A percentile compares a stretch with the other conserved stretches of the same genome.
Conservation (phyloP, 2,797 vertebrate species). For the Chelmon rostratus region DNA sequence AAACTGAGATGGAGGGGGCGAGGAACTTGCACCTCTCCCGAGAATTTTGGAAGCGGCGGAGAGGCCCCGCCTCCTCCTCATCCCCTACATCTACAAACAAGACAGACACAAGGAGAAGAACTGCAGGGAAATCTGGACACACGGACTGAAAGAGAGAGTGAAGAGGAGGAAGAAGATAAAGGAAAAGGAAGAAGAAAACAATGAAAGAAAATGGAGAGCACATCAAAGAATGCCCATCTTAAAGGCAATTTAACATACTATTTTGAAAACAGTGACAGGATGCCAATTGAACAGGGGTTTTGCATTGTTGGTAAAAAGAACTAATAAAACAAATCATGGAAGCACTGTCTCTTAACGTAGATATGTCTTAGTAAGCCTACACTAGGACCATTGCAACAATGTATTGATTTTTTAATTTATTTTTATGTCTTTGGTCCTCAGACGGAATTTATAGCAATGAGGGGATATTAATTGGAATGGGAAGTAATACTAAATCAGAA, state of each 20-base stretch:
- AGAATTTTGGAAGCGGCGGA: constrained; percentile 89
- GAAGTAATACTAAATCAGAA: neutral
- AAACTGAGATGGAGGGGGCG: constrained; percentile 96
- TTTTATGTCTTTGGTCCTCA: neutral
- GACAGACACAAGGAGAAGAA: constrained; percentile 92
- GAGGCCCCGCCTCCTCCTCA: constrained; percentile 94
- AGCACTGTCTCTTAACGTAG: neutral
- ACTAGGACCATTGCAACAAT: neutral
- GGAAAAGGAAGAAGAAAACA: constrained; percentile 29
- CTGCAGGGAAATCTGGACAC: constrained; percentile 93
- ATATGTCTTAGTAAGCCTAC: neutral
- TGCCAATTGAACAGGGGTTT: neutral
- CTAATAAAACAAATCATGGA: neutral
- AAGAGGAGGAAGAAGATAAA: constrained; percentile 45
- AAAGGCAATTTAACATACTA: constrained; percentile 18
- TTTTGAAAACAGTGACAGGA: neutral
- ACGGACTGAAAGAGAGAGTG: constrained; percentile 72
- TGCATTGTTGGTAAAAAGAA: neutral
- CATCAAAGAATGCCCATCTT: constrained; percentile 73
- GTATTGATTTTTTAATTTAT: neutral
- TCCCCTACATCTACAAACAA: constrained; percentile 96
- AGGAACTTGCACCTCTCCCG: constrained; percentile 91
- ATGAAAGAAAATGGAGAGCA: constrained; percentile 38
- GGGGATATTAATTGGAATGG: neutral
- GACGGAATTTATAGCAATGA: neutral